phyloP scores from a whole-genome alignment of 2,888 invertebrate species.

The Hypolimnas misippus region DNA sequence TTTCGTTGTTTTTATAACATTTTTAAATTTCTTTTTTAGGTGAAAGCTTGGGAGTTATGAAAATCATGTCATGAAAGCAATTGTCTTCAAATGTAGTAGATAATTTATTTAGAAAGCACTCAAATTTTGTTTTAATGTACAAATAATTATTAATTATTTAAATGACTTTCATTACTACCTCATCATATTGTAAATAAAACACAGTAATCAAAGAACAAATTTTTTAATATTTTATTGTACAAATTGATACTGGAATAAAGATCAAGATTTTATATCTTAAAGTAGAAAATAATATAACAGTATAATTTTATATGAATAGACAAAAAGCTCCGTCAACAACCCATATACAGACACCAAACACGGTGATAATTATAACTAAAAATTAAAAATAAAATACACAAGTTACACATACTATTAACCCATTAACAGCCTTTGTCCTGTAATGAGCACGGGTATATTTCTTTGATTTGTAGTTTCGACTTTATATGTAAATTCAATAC shows the following conservation, averaged over 20 bases:
- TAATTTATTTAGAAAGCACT: constrained; percentile 64
- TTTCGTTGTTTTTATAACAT: neutral
- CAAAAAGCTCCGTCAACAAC: constrained; percentile 67
- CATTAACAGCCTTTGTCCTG: neutral
- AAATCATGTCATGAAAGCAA: constrained; percentile 55
- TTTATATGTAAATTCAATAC: no score
- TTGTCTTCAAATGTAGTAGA: constrained; percentile 61
- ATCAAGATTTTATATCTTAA: constrained; percentile 68
- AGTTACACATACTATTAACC: neutral
- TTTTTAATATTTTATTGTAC: constrained; percentile 72
- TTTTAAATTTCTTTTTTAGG: constrained; percentile 55
- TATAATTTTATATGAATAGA: constrained; percentile 60
- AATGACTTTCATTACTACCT: constrained; percentile 49
- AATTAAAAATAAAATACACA: constrained; percentile 9
- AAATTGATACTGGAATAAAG: constrained; percentile 80
- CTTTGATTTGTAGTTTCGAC: no score
- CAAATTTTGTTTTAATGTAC: constrained; percentile 68
- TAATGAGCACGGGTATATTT: no score
- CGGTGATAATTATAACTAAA: constrained; percentile 45
- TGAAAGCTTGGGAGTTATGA: constrained; percentile 56
- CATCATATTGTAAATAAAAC: constrained; percentile 30
- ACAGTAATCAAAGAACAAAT: constrained; percentile 61
- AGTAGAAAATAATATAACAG: constrained; percentile 67
- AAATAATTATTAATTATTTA: constrained; percentile 67
- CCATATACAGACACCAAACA: constrained; percentile 73